A percentile compares a stretch with the other conserved stretches of the same genome.
Evolutionary conservation across 2,888 invertebrate genomes (phyloP).

Genomic region (Herminia tarsipennalis): DNA sequence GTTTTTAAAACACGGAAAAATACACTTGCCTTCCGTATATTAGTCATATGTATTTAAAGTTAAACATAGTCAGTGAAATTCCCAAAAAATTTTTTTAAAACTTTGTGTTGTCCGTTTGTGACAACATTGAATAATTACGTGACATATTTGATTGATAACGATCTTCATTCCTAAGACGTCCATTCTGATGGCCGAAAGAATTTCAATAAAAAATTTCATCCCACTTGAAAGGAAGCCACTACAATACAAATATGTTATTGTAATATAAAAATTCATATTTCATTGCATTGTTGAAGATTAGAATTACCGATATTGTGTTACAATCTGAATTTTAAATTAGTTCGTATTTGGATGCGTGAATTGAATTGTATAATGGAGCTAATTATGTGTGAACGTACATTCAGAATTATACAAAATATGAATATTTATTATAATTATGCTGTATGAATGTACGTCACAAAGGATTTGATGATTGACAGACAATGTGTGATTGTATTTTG

Average conservation of each 20-base stretch:
- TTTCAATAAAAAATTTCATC: slow-evolving; percentile 45
- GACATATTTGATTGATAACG: slow-evolving; percentile 66
- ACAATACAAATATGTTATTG: slow-evolving; percentile 77
- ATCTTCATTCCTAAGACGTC: slow-evolving; percentile 33
- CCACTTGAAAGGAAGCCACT: slow-evolving; percentile 67
- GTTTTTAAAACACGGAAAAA: slow-evolving; percentile 9
- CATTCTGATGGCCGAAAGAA: slow-evolving; percentile 34
- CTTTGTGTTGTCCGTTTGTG: slow-evolving; percentile 56
- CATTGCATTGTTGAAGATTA: slow-evolving; percentile 65
- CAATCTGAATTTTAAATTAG: slow-evolving; percentile 79
- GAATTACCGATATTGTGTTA: slow-evolving; percentile 77
- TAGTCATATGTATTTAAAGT: background rate
- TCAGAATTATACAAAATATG: slow-evolving; percentile 57
- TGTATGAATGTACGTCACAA: slow-evolving; percentile 47
- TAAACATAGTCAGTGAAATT: background rate
- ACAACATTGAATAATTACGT: slow-evolving; percentile 41
- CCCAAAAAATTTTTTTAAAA: slow-evolving; percentile 34
- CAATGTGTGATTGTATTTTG: slow-evolving; percentile 21
- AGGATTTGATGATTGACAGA: slow-evolving; percentile 54
- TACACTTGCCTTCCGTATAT: slow-evolving; percentile 9
- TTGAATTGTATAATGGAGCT: slow-evolving; percentile 75
- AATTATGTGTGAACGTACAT: slow-evolving; percentile 81
- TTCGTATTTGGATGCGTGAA: slow-evolving; percentile 66
- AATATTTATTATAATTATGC: slow-evolving; percentile 74
- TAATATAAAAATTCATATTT: slow-evolving; percentile 76